Evolutionary conservation across 2,113 vertebrate genomes (phyloP).

Genomic region (Gracilinanus agilis): DNA sequence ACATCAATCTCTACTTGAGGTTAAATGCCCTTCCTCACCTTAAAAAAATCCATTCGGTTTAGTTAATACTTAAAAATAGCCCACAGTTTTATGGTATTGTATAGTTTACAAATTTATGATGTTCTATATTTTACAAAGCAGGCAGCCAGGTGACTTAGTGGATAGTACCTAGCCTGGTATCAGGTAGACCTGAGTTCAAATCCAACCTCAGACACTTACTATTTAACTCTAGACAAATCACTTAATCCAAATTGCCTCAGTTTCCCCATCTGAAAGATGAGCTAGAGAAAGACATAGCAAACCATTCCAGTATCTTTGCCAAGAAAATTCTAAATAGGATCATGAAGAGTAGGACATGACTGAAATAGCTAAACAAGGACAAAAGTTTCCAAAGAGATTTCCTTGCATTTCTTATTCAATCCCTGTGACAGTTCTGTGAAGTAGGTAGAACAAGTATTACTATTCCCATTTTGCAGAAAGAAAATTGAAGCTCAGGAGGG

Average conservation of each 20-base stretch:
- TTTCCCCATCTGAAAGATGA: background rate
- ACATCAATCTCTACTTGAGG: background rate
- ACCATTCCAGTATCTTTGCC: background rate
- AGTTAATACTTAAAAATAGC: background rate
- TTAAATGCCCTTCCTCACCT: background rate
- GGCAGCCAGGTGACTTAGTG: background rate
- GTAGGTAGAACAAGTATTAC: background rate
- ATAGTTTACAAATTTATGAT: background rate
- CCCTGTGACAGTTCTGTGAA: background rate
- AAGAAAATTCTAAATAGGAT: background rate
- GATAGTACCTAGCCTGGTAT: background rate
- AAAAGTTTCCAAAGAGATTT: background rate
- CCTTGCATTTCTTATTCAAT: background rate
- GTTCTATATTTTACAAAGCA: background rate
- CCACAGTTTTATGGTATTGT: background rate
- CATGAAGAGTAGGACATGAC: background rate
- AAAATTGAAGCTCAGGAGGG: background rate
- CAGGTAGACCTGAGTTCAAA: background rate
- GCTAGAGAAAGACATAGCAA: background rate
- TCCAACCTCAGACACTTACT: background rate
- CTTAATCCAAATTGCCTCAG: background rate
- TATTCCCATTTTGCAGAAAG: background rate
- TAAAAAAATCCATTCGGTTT: background rate
- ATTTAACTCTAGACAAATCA: background rate
- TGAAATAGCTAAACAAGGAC: background rate